Evolutionary conservation across 2,797 vertebrate genomes (phyloP).

Genomic region (Falco peregrinus): DNA sequence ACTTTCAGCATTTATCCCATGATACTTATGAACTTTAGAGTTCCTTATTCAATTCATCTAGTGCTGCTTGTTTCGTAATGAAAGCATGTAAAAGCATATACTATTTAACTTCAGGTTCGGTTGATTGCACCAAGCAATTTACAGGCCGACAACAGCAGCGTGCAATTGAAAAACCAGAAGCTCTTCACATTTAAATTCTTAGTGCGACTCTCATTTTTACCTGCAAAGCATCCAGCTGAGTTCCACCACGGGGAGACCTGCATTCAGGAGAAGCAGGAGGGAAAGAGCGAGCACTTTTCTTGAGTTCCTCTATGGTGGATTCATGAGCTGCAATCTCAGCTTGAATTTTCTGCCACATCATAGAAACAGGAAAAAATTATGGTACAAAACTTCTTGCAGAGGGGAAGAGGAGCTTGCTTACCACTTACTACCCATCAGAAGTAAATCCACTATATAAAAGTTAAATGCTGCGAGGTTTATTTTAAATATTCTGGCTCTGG

Average conservation of each 20-base stretch:
- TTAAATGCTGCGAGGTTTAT: neutral
- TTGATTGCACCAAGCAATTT: neutral
- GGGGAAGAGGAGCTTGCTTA: neutral
- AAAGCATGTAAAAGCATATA: neutral
- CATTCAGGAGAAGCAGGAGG: constrained; percentile 80
- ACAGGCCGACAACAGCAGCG: neutral
- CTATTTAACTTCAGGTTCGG: neutral
- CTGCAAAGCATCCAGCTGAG: constrained; percentile 91
- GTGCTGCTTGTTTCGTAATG: neutral
- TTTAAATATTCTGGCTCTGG: neutral
- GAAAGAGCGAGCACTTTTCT: constrained; percentile 81
- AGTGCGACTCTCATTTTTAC: constrained; percentile 64
- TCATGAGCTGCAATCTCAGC: constrained; percentile 92
- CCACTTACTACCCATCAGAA: neutral
- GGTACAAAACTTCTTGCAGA: neutral
- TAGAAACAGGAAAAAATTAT: neutral
- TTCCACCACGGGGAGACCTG: constrained; percentile 83
- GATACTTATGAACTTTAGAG: neutral
- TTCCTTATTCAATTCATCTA: neutral
- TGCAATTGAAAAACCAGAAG: neutral
- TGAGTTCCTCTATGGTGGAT: constrained; percentile 89
- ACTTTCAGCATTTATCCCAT: neutral
- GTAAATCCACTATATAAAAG: neutral
- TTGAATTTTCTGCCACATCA: constrained; percentile 86
- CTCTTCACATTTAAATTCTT: neutral